Base-by-base conservation (phyloP, 2,797 vertebrate species). In the Protosalanx chinensis region DNA sequence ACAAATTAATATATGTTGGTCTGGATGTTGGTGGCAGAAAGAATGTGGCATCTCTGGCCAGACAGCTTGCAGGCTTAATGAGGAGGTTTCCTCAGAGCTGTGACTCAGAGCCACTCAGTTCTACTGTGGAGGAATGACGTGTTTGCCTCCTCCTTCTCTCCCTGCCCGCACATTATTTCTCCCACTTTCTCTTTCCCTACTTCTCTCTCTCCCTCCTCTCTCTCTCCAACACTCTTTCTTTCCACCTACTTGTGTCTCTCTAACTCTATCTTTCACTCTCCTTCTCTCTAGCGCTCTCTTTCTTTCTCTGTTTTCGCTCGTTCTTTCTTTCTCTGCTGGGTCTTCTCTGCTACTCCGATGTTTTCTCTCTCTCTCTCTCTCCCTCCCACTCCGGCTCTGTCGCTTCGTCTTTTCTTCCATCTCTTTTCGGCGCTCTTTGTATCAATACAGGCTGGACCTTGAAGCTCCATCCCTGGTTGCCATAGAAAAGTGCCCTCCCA, bases 11-110 rank as follows among this genome's bases (percentile, higher is more conserved):
- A 41, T 41, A 10, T 41, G 37, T 46, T 46, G 10, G 7, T 46
- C 51, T 56, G 16, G 51, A n/a, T n/a, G 51, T 56, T 18, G 18
- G 15, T 10, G 51, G 16, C 15, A n/a, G 18, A 4, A 56, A 56
- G 16, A n/a, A n/a, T 56, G 51, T 56, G n/a, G 18, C 51, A 18
- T 16, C 51, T 16, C 15, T 56, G 51, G 51, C 15, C 18, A 56
- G 51, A 56, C 51, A 56, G 51, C 4, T 56, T n/a, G 51, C 51
- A 56, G 51, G 51, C 51, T n/a, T 56, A 56, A 56, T 56, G 51
- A 56, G 51, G 51, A 56, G 51, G 51, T 56, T 56, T 51, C 63
- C 33, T 63, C 18, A 63, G 15, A 37, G 57, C 57, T 58, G 20
- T 59, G 27, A 13, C n/a, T 27, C 27, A 27, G 7, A 59, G 27